Evolutionary conservation across 2,797 vertebrate species (phyloP), one percentile per base, ranked within the genome.

Genomic region (Bradypodion ventrale): DNA sequence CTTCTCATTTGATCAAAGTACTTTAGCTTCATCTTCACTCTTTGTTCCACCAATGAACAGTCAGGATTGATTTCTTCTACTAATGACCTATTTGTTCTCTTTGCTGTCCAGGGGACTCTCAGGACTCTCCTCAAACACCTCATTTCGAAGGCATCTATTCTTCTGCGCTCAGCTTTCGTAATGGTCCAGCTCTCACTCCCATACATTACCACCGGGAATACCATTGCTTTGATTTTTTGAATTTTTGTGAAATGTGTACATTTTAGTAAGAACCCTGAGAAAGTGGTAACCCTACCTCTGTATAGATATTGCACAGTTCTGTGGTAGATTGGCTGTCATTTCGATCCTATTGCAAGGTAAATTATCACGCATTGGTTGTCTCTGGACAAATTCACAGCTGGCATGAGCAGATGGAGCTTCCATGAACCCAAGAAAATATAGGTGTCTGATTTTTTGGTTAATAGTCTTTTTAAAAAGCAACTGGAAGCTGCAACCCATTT

Each of bases 331-430:
- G 89, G 80, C 75, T 82, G 70, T 81, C 85, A 88, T 92, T 91
- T 92, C 60, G 92, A 78, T 90, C 80, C 87, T 84, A 87, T 86
- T 91, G 42, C 85, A 76, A 76, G 80, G 73, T 75, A 93, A 91
- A 87, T 60, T 84, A 80, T 80, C 2, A 75, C 75, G 75, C 46
- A 75, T 75, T 82, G 70, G 72, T 89, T 35, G 78, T 19, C 35
- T 76, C 46, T 80, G 75, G 80, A 89, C 59, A 76, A 49, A 85
- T 37, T 87, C 80, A 85, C 29, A 80, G 83, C 75, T 89, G 87
- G 90, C 82, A 85, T 83, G 86, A 85, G 75, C 0, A 9, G 82
- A 62, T 90, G 73, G 83, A 76, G 84, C 88, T 83, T 62, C 35
- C 78, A 63, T 85, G 87, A 90, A 87, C 75, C n/a, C 32, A 75